These are phyloP conservation scores for Leptinotarsa tumamoca DNA, from an alignment of 2,888 invertebrate genomes.

Conservation along the genomic window DNA sequence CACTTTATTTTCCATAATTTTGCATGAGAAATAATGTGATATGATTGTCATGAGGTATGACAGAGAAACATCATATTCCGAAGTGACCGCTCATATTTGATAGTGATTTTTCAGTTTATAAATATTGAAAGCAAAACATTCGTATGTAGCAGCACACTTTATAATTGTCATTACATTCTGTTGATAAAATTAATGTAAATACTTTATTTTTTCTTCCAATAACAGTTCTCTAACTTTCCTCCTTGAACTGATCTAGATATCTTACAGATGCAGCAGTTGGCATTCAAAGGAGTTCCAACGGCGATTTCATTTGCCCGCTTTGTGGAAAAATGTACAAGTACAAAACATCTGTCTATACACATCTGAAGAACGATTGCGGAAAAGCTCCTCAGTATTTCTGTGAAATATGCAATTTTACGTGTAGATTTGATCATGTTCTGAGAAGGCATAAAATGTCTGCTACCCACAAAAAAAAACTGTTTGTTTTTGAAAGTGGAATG, in stretches of 20 bases:
- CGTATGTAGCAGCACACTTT: too few species aligned
- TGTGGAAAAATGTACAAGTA: constrained; percentile 84
- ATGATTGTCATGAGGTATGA: too few species aligned
- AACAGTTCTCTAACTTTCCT: too few species aligned
- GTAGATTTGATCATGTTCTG: constrained; percentile 57
- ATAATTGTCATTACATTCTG: too few species aligned
- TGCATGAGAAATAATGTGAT: too few species aligned
- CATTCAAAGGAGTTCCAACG: constrained; percentile 30
- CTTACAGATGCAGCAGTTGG: constrained; percentile 38
- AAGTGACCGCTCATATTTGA: too few species aligned
- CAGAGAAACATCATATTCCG: too few species aligned
- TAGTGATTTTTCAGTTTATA: too few species aligned
- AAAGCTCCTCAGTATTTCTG: constrained; percentile 57
- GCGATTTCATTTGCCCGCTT: constrained; percentile 68
- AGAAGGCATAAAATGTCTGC: constrained; percentile 54
- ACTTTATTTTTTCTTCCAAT: too few species aligned
- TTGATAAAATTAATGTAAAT: too few species aligned
- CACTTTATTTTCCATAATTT: too few species aligned
- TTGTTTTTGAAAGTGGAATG: constrained; percentile 20
- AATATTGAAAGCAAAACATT: too few species aligned
- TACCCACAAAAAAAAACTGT: constrained; percentile 42
- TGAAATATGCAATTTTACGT: constrained; percentile 55
- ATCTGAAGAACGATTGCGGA: constrained; percentile 80
- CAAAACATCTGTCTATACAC: constrained; percentile 80
- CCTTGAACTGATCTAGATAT: constrained; percentile 16